A percentile compares a stretch with the other conserved stretches of the same genome.
Conservation (phyloP, 2,113 vertebrate genomes). For the Bolborhynchus lineola region DNA sequence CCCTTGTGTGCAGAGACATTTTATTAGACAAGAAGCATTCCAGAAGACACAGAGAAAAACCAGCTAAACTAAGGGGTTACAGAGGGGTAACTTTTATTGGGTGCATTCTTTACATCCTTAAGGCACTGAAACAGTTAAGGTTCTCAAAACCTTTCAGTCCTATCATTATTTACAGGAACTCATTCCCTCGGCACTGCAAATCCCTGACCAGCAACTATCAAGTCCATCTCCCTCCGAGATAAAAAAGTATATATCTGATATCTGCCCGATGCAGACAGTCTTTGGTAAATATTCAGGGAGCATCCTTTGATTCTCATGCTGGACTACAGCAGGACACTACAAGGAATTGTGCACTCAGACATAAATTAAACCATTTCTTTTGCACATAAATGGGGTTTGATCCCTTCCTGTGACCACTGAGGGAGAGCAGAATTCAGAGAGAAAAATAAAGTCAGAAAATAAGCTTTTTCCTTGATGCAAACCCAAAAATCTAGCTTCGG, state of each 20-base stretch:
- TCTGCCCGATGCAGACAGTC: neutral
- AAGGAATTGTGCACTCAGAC: neutral
- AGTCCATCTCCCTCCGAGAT: neutral
- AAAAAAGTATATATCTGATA: neutral
- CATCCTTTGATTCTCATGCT: neutral
- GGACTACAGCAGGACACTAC: neutral
- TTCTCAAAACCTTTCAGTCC: neutral
- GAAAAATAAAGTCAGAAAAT: neutral
- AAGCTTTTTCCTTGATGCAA: neutral
- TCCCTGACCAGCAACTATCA: neutral
- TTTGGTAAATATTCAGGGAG: neutral
- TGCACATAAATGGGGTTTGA: neutral
- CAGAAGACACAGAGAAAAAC: neutral
- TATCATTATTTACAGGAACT: neutral
- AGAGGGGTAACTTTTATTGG: neutral
- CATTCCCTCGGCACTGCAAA: neutral
- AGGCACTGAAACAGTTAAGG: neutral
- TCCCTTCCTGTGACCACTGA: neutral
- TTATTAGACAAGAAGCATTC: conserved; percentile 10
- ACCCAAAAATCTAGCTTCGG: neutral
- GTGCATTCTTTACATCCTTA: neutral
- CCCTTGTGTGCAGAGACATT: neutral
- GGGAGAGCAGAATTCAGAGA: neutral
- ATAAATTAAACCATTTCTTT: neutral
- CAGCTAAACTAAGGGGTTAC: neutral